Base-by-base conservation (phyloP, 2,888 invertebrate species). In the Spialia ferax region DNA sequence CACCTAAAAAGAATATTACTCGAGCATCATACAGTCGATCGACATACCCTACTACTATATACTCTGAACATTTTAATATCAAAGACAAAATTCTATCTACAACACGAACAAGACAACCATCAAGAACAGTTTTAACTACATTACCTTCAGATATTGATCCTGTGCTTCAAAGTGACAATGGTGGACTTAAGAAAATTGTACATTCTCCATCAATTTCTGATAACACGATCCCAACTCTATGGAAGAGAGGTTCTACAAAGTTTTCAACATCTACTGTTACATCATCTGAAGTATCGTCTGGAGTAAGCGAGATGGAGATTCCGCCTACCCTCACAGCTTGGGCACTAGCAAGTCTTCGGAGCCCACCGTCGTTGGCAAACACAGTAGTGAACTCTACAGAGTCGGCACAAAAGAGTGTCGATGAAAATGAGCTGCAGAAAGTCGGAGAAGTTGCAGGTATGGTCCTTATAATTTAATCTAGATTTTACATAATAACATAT, bases 301-400 rank as follows among this genome's bases (percentile, higher is more conserved):
- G 82, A 26, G 69, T 81, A 1, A 83, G 81, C 62, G 90, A 91
- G 29, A 77, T 93, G 74, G 90, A 91, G 71, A 91, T 94, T 69
- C 94, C 94, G 11, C 91, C 94, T 6, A 91, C 94, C 0, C 83
- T 94, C 5, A 90, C 94, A 3, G 94, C 94, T 0, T 94, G 94
- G 94, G 93, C 94, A 0, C 76, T 95, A 38, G 94, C 93, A 1
- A 89, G 94, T 62, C 75, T 94, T 52, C 88, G 87, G 45, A 89
- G 89, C 62, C 87, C 93, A 1, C 93, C 93, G 8, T 77, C 86
- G 13, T 71, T 82, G 20, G 77, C 83, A 0, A 82, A 76, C 54
- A 69, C 79, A 63, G 73, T 74, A n/a, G 71, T 74, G 7, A 91
- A 89, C 70, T 73, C 71, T 64, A 85, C 87, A 10, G 70, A 66